These are phyloP conservation scores for Hesperophylax magnus DNA, from an alignment of 1,140 invertebrate species.

Conservation along the genomic window DNA sequence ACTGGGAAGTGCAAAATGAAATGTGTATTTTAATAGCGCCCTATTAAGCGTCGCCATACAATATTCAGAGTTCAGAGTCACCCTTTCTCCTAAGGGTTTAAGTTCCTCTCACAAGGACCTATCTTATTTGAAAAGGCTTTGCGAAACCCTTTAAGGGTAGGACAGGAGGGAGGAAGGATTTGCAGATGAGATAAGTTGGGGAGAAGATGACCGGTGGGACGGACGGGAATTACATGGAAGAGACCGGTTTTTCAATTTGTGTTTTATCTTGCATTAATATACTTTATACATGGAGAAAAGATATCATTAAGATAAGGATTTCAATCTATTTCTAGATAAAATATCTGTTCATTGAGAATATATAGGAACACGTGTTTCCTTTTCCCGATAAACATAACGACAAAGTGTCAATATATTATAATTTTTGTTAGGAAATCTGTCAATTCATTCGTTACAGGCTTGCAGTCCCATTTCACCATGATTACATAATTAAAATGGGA, in stretches of 20 bases:
- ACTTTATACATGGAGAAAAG: no score
- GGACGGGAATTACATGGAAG: conserved; percentile 17
- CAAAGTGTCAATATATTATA: no score
- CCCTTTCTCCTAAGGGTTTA: conserved; percentile 52
- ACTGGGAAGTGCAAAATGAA: background rate
- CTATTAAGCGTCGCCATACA: conserved; percentile 7
- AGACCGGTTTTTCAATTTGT: background rate
- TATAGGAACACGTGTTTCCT: no score
- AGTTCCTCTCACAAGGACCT: conserved; percentile 54
- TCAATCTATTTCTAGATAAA: no score
- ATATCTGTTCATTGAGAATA: no score
- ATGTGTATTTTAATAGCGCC: conserved; percentile 25
- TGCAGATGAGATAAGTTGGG: conserved; percentile 44
- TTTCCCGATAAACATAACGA: no score
- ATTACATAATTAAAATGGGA: no score
- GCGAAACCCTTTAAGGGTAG: conserved; percentile 39
- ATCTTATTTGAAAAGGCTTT: conserved; percentile 55
- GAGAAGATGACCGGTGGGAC: conserved; percentile 38
- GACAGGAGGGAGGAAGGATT: conserved; percentile 35
- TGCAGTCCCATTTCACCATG: no score
- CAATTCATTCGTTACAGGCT: no score
- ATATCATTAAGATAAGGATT: no score
- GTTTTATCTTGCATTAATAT: no score
- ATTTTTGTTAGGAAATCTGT: no score
- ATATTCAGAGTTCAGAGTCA: background rate